Evolutionary conservation across 2,888 invertebrate genomes (phyloP), one percentile per base, ranked within the genome.

Genomic region (Alloscopus bannaensis): DNA sequence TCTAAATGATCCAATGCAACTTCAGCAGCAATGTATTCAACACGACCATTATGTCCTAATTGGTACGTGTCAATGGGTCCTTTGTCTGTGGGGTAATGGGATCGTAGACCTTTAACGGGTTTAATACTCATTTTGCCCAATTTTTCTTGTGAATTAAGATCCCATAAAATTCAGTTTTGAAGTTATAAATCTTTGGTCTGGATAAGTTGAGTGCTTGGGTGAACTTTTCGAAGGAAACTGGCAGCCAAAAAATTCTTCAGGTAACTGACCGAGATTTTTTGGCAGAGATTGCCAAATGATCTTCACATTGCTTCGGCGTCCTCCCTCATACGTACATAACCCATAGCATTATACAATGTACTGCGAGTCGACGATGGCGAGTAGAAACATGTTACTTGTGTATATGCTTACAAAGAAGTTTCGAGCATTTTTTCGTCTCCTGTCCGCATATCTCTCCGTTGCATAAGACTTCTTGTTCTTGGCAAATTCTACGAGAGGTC

Each of bases 1-100:
- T 31, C 62, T 29, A 83, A 55, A 52, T 83, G 81, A 55, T 81
- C 81, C 13, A 68, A 47, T 16, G 62, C 76, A 45, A 83, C 80
- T 60, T 83, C 81, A 24, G 83, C 83, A 24, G 66, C 42, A 11
- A 83, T 36, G 57, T 81, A 83, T 47, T 83, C 83, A 18, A 83
- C 66, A 40, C 83, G 65, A 18, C 79, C 81, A 55, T 76, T 68
- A 47, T 76, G 57, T 18, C 83, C 83, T 6, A 83, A 47, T 69
- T 83, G 83, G 31, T 81, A 83, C 1, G 71, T 60, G 16, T 83
- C 83, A 47, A 83, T 65, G 18, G 81, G 79, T 18, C 81, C 83
- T 31, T 83, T 83, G 57, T 83, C 83, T 0, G 83, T 64, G 1
- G 83, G 83, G 59, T 81, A 83, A 47, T 79, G 76, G 24, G 76